Evolutionary conservation across 1,140 invertebrate species (phyloP).

Genomic region (Pseudobourletiella spinata): DNA sequence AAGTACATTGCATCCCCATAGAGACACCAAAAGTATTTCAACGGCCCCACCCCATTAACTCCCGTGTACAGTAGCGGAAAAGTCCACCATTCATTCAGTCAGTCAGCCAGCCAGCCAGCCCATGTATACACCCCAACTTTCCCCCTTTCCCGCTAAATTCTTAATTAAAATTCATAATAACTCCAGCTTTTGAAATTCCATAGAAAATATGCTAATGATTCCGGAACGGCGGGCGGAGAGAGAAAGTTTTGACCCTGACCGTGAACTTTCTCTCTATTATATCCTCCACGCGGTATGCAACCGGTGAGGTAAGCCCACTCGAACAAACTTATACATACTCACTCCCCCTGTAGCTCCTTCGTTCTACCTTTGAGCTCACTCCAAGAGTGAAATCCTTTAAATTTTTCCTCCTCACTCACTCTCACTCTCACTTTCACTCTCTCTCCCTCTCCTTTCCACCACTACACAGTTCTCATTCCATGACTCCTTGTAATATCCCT

Average conservation of each 20-base stretch:
- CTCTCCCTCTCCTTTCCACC: background rate
- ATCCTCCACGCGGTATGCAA: background rate
- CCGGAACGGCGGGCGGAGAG: background rate
- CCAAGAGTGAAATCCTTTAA: background rate
- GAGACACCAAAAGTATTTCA: too few relatives aligned
- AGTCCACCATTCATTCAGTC: too few relatives aligned
- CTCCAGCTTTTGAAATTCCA: background rate
- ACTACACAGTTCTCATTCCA: too few relatives aligned
- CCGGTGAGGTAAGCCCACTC: background rate
- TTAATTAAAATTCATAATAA: slow-evolving; percentile 2
- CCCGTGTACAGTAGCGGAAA: too few relatives aligned
- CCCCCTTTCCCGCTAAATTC: background rate
- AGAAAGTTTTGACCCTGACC: slow-evolving; percentile 2
- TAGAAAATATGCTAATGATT: slow-evolving; percentile 5
- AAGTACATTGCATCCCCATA: too few relatives aligned
- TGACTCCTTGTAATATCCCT: too few relatives aligned
- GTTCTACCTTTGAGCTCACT: background rate
- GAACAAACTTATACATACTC: too few relatives aligned
- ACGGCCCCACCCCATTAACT: too few relatives aligned
- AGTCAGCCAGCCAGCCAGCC: too few relatives aligned
- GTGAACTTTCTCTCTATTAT: slow-evolving; percentile 4
- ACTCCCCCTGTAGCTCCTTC: too few relatives aligned
- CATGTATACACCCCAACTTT: too few relatives aligned
- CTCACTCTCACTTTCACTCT: background rate
- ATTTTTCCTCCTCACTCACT: background rate